Percentiles rank a stretch among this genome's conserved stretches.
Conservation (phyloP, 1,140 invertebrate genomes). For the Bombus sibiricus region DNA sequence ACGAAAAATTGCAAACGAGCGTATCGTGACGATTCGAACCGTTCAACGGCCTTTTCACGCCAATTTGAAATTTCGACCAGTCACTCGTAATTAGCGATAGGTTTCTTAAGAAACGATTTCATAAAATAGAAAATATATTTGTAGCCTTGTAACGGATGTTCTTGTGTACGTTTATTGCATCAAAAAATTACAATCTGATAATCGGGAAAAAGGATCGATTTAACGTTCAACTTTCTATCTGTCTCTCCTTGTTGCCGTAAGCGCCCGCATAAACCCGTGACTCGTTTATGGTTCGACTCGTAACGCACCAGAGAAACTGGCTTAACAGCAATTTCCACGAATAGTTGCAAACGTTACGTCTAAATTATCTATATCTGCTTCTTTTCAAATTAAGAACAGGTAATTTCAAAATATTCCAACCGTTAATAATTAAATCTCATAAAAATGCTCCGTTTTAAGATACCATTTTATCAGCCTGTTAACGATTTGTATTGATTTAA, state of each 20-base stretch:
- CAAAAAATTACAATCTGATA: not conserved
- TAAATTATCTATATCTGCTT: too few relatives aligned
- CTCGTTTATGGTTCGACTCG: constrained; percentile 35
- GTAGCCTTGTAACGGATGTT: not conserved
- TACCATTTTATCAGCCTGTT: not conserved
- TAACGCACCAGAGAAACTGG: constrained; percentile 43
- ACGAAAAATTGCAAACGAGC: not conserved
- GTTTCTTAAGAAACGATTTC: not conserved
- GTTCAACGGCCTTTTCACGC: not conserved
- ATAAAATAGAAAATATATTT: constrained; percentile 6
- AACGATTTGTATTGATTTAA: not conserved
- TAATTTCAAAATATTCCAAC: not conserved
- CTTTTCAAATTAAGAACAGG: not conserved
- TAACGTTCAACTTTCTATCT: constrained; percentile 41
- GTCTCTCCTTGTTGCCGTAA: constrained; percentile 38
- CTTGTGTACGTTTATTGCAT: not conserved
- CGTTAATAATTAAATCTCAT: not conserved
- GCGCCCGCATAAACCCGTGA: constrained; percentile 33
- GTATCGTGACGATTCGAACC: not conserved
- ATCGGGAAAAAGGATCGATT: constrained; percentile 8
- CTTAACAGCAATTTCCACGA: constrained; percentile 40
- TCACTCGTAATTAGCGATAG: not conserved
- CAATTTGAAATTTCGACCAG: not conserved
- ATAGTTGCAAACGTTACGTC: not conserved
- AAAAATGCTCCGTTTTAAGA: not conserved